Evolutionary conservation across 2,888 invertebrate species (phyloP), one percentile per base, ranked within the genome.

Genomic region (Flabesymbios commensalis): DNA sequence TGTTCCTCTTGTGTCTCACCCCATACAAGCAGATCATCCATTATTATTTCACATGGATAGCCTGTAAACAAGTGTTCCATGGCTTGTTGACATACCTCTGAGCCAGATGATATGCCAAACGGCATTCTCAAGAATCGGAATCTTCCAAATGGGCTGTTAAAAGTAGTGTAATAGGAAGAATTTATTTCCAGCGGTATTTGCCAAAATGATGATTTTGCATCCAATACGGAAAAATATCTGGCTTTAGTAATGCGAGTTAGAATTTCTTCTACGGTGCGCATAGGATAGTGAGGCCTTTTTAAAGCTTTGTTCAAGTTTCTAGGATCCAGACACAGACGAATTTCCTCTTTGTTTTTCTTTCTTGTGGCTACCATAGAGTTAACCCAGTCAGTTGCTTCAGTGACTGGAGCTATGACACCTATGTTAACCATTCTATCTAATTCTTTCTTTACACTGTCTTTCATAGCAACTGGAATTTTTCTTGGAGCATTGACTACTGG

Each of bases 81-180:
- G 49, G 62, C 42, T 3, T 57, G 49, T 32, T 73, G 72, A 36
- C 57, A 72, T 22, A 61, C 59, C 47, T 69, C 70, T n/a, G 67
- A 53, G 1, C 67, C 61, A 10, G 65, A 29, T 4, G 51, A 59
- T 28, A 71, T 63, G 1, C 69, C 71, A 59, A 72, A 70, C 1
- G 70, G 71, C 59, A 72, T 48, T 3, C 66, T 29, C 7, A 61
- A 36, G 67, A 68, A 71, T 19, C 69, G 31, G 43, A 64, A 68
- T n/a, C 71, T 10, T 32, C 71, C 71, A 59, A 56, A 68, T 7
- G 67, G 69, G 2, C 67, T 70, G 29, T 57, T 53, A 43, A 70
- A 71, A 3, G 70, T 70, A 19, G 69, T 71, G 19, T 70, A 54
- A 31, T 42, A 54, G 7, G 62, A 63, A 10, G 59, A 65, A 43